phyloP scores from a whole-genome alignment of 2,797 vertebrate species.

The Mormyrus proboscirostris region DNA sequence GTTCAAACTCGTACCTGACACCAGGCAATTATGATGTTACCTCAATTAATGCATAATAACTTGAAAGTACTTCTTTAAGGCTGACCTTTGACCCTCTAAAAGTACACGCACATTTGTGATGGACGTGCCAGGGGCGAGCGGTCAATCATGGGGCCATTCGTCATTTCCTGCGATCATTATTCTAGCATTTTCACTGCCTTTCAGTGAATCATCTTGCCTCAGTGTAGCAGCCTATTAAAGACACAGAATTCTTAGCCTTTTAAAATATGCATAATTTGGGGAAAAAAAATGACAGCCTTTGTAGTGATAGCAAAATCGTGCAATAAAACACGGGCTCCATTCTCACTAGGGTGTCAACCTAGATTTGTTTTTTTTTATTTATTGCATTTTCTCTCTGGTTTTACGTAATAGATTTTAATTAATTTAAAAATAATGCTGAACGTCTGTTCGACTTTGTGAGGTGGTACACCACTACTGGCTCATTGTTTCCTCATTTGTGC shows the following conservation, averaged over 20 bases:
- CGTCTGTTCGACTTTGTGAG: background rate
- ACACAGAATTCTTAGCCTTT: background rate
- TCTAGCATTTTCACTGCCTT: background rate
- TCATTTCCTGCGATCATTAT: background rate
- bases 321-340: background rate
- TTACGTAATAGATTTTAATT: background rate
- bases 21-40: background rate
- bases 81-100: background rate
- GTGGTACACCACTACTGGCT: background rate
- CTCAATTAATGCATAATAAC: background rate
- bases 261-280: conserved; percentile 11
- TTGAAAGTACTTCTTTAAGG: background rate
- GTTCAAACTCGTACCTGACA: background rate
- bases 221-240: background rate
- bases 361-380: background rate
- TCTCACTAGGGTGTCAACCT: background rate
- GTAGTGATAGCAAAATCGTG: background rate
- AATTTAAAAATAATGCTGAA: background rate
- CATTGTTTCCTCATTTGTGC: background rate
- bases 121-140: background rate
- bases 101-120: background rate
- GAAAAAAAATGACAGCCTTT: background rate
- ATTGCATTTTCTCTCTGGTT: background rate
- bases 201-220: background rate
- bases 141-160: background rate